phyloP scores from a whole-genome alignment of 2,113 vertebrate genomes.

The Trinectes maculatus region DNA sequence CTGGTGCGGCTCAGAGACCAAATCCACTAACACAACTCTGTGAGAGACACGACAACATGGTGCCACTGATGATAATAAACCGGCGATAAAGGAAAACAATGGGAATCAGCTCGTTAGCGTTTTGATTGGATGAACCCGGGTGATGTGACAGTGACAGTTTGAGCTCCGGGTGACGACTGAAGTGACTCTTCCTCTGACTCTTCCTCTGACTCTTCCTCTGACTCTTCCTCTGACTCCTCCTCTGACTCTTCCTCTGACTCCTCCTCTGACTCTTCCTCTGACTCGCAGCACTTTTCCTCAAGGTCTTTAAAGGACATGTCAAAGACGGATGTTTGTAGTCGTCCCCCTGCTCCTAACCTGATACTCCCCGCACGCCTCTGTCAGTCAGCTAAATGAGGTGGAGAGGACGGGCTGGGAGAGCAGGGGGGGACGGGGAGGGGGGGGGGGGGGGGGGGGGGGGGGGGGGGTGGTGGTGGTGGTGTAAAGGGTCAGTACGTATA shows the following conservation, averaged over 20 bases:
- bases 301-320: slow-evolving; percentile 36
- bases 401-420: slow-evolving; percentile 42
- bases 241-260: too few relatives aligned
- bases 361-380: slow-evolving; percentile 70
- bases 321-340: slow-evolving; percentile 65
- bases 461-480: slow-evolving; percentile 65
- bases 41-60: too few relatives aligned
- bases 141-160: too few relatives aligned
- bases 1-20: neutral
- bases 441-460: slow-evolving; percentile 45
- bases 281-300: slow-evolving; percentile 49
- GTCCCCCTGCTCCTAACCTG: slow-evolving; percentile 64
- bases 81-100: too few relatives aligned
- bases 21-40: slow-evolving; percentile 13
- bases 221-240: too few relatives aligned
- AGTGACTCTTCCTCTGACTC: slow-evolving; percentile 42
- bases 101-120: too few relatives aligned
- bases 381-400: slow-evolving; percentile 79
- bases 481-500: slow-evolving; percentile 45
- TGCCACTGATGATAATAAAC: too few relatives aligned
- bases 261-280: slow-evolving; percentile 7
- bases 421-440: slow-evolving; percentile 37
- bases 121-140: too few relatives aligned
- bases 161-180: slow-evolving; percentile 46
- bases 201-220: too few relatives aligned